Conservation (phyloP, 2,888 invertebrate species). For the Zele albiditarsus region DNA sequence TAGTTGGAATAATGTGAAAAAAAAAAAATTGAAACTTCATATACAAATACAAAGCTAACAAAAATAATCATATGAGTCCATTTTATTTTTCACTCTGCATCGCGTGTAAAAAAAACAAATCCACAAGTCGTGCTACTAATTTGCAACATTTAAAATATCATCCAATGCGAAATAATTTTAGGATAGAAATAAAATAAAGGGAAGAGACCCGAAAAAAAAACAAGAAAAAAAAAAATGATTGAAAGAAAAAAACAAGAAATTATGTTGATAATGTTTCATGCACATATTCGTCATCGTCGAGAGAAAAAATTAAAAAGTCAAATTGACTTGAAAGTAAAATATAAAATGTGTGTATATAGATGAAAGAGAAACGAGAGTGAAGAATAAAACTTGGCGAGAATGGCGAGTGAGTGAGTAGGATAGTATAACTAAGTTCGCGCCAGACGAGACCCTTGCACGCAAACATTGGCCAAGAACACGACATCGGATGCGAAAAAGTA, state of each 20-base stretch:
- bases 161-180: conserved; percentile 6
- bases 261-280: conserved; percentile 6
- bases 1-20: too few species aligned
- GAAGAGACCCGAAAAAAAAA: neutral
- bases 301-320: conserved; percentile 21
- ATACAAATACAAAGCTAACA: too few species aligned
- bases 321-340: conserved; percentile 17
- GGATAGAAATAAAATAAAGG: neutral
- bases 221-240: neutral
- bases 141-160: neutral
- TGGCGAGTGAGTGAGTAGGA: neutral
- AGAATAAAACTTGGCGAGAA: conserved; percentile 19
- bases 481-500: conserved; percentile 11
- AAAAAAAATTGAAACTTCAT: too few species aligned
- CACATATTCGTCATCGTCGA: conserved; percentile 21
- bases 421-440: conserved; percentile 10
- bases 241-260: neutral
- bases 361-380: conserved; percentile 7
- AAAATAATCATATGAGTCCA: too few species aligned
- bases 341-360: conserved; percentile 11
- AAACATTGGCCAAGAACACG: conserved; percentile 24
- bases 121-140: conserved; percentile 1
- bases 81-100: neutral
- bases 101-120: neutral
- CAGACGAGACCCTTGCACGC: conserved; percentile 33